phyloP scores from a whole-genome alignment of 2,113 vertebrate species.

The Bettongia penicillata region DNA sequence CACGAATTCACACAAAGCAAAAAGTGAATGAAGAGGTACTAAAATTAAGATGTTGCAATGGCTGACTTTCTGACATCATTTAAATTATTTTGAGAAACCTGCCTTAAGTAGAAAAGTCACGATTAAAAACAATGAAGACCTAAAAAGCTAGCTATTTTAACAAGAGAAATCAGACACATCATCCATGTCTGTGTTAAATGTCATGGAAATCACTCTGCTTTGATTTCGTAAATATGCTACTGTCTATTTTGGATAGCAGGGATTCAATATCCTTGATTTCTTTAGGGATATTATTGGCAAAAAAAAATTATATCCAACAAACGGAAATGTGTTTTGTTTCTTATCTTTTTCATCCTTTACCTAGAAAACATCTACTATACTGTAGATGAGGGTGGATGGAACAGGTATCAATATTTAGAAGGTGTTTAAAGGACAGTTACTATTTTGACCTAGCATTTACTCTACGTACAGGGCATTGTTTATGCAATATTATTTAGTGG shows the following conservation, averaged over 20 bases:
- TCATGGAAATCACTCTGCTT: neutral
- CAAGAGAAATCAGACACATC: conserved; percentile 7
- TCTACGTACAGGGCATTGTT: neutral
- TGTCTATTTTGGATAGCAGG: neutral
- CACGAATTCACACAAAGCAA: conserved; percentile 8
- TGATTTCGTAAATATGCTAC: neutral
- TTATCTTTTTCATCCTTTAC: neutral
- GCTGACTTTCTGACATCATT: neutral
- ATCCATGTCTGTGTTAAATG: neutral
- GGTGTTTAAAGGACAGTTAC: neutral
- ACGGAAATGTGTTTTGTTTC: neutral
- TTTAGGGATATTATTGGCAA: neutral
- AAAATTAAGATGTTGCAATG: conserved; percentile 7
- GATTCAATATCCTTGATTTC: conserved; percentile 2
- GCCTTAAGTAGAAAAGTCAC: neutral
- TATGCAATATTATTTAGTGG: neutral
- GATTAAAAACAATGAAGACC: conserved; percentile 4
- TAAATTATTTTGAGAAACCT: conserved; percentile 33
- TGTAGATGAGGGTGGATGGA: neutral
- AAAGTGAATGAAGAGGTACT: conserved; percentile 10
- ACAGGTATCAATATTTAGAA: neutral
- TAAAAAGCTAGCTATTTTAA: neutral
- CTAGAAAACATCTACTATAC: neutral
- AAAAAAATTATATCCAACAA: neutral
- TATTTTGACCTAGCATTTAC: neutral